These are phyloP conservation scores for Catagonus wagneri DNA, from an alignment of 2,113 vertebrate species.

Conservation along the genomic window DNA sequence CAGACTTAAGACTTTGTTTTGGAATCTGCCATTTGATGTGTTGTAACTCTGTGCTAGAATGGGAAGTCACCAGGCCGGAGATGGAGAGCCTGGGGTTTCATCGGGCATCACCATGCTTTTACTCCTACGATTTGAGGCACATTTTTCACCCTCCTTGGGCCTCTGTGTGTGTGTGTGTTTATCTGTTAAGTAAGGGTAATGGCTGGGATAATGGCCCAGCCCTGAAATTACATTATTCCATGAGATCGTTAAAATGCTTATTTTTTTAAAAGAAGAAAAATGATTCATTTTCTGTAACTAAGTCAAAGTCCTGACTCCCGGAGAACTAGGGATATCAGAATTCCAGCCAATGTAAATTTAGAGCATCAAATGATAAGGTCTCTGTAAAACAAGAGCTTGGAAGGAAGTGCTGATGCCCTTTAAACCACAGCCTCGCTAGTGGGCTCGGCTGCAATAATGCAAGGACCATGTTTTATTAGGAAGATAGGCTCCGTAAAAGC, in stretches of 20 bases:
- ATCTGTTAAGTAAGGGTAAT: background rate
- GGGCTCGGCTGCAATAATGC: slow-evolving; percentile 62
- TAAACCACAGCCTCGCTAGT: slow-evolving; percentile 2
- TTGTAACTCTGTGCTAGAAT: background rate
- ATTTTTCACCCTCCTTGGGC: background rate
- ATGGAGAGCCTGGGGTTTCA: background rate
- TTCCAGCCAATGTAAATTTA: slow-evolving; percentile 46
- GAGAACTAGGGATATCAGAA: slow-evolving; percentile 49
- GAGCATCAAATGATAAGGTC: slow-evolving; percentile 49
- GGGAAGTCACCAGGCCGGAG: background rate
- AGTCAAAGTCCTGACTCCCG: slow-evolving; percentile 48
- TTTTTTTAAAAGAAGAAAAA: slow-evolving; percentile 50
- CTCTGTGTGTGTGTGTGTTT: background rate
- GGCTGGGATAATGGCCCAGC: background rate
- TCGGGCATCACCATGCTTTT: background rate
- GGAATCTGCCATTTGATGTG: background rate
- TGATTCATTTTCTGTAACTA: slow-evolving; percentile 60
- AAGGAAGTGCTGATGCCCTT: slow-evolving; percentile 68
- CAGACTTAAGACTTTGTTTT: background rate
- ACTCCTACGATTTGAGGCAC: background rate
- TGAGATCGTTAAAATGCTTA: slow-evolving; percentile 52
- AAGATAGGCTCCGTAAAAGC: slow-evolving; percentile 62
- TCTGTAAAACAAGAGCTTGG: slow-evolving; percentile 62
- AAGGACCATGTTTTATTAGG: slow-evolving; percentile 75
- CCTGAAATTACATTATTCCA: slow-evolving; percentile 31